Percentiles rank a stretch among this genome's conserved stretches.
These are phyloP conservation scores for Acrossocheilus wenchowensis DNA, from an alignment of 2,797 vertebrate species.

Conservation along the genomic window DNA sequence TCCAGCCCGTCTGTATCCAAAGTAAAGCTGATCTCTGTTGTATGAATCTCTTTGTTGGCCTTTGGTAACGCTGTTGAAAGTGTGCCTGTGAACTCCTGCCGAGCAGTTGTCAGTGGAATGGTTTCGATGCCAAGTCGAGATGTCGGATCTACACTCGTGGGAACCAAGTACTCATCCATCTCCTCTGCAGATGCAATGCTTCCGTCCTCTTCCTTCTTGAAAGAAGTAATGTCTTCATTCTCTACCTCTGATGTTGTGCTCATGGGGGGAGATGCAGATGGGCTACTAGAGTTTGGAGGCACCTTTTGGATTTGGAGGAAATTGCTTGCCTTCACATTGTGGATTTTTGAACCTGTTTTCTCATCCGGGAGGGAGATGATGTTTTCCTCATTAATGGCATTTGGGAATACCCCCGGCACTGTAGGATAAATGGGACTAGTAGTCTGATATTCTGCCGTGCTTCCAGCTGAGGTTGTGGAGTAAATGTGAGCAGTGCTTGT, in stretches of 20 bases:
- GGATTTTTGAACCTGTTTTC: neutral
- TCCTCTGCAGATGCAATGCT: constrained; percentile 33
- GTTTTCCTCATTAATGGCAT: constrained; percentile 39
- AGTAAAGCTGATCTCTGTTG: constrained; percentile 23
- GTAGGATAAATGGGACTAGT: neutral
- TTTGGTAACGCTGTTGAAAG: constrained; percentile 39
- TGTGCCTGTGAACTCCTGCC: constrained; percentile 25
- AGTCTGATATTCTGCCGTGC: neutral
- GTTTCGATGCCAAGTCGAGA: constrained; percentile 24
- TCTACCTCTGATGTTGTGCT: constrained; percentile 26
- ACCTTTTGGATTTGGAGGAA: constrained; percentile 4
- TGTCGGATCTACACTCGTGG: constrained; percentile 20
- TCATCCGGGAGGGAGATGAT: constrained; percentile 8
- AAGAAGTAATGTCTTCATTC: constrained; percentile 41
- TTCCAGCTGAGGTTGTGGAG: neutral
- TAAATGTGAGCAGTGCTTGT: neutral
- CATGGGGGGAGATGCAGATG: neutral
- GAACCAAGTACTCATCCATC: constrained; percentile 36
- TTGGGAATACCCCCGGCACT: constrained; percentile 22
- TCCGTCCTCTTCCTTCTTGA: constrained; percentile 28
- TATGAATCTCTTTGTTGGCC: constrained; percentile 33
- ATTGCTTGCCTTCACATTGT: constrained; percentile 27
- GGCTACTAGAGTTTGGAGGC: neutral
- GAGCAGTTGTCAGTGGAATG: constrained; percentile 36
- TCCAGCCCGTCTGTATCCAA: neutral